phyloP scores from a whole-genome alignment of 2,113 vertebrate genomes.

The Spermophilus dauricus region DNA sequence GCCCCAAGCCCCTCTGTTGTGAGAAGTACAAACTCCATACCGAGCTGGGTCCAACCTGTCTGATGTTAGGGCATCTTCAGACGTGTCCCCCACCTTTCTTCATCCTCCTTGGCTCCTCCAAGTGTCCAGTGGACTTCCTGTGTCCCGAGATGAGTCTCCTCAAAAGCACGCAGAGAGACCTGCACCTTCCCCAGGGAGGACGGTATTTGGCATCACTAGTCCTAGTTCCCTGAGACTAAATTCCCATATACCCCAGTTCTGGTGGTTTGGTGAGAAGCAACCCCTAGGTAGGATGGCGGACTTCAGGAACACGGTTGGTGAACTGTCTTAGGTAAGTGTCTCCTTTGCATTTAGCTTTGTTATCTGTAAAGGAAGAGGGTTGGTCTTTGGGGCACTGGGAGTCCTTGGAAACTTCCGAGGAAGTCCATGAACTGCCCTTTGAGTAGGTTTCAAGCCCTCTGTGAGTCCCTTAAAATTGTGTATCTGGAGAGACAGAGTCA shows the following conservation, averaged over 20 bases:
- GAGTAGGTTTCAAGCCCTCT: not conserved
- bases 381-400: not conserved
- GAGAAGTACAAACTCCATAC: not conserved
- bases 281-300: accelerated
- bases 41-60: not conserved
- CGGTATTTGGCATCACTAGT: not conserved
- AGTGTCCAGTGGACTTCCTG: not conserved
- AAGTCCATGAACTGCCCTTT: not conserved
- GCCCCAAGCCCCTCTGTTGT: not conserved
- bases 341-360: not conserved
- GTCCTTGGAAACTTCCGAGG: not conserved
- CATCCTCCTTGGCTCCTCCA: not conserved
- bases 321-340: not conserved
- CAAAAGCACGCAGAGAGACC: not conserved
- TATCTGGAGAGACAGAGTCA: not conserved
- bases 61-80: not conserved
- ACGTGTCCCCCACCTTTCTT: not conserved
- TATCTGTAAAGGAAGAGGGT: not conserved
- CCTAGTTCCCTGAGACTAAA: not conserved
- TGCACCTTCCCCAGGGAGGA: not conserved
- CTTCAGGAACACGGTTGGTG: not conserved
- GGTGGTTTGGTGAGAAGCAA: not conserved
- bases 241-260: not conserved
- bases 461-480: not conserved
- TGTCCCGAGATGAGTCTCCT: not conserved